These are phyloP conservation scores for Apogon hyalosoma DNA, from an alignment of 2,797 vertebrate species.

Conservation along the genomic window DNA sequence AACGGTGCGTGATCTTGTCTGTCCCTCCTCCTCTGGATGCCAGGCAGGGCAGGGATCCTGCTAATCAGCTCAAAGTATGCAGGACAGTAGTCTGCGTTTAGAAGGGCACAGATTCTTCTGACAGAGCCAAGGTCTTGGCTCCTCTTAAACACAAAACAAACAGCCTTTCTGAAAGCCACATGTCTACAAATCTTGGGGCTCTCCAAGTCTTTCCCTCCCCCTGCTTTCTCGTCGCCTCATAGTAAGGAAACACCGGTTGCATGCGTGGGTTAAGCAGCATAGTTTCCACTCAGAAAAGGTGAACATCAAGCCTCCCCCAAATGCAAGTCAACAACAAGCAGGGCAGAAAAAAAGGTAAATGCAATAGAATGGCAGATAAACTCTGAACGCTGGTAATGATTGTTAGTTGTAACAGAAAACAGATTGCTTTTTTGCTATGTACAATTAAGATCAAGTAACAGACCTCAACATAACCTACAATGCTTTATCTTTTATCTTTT, in stretches of 20 bases:
- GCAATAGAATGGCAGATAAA: neutral
- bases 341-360: neutral
- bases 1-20: slow-evolving; percentile 35
- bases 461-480: slow-evolving; percentile 34
- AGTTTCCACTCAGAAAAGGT: slow-evolving; percentile 67
- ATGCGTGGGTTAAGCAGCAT: slow-evolving; percentile 60
- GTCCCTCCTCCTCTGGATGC: slow-evolving; percentile 38
- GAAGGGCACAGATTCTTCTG: slow-evolving; percentile 29
- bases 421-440: slow-evolving; percentile 20
- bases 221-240: slow-evolving; percentile 9
- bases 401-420: slow-evolving; percentile 46
- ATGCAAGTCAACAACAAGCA: slow-evolving; percentile 14
- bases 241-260: slow-evolving; percentile 63
- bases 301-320: slow-evolving; percentile 42
- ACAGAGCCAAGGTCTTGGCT: slow-evolving; percentile 13
- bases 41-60: slow-evolving; percentile 48
- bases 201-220: slow-evolving; percentile 16
- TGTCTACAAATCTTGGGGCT: slow-evolving; percentile 13
- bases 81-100: slow-evolving; percentile 46
- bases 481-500: slow-evolving; percentile 41
- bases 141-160: slow-evolving; percentile 30
- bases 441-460: slow-evolving; percentile 51
- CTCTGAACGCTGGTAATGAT: slow-evolving; percentile 23
- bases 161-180: slow-evolving; percentile 22
- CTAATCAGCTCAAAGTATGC: slow-evolving; percentile 56